A percentile compares a stretch with the other conserved stretches of the same genome.
Conservation (phyloP, 2,113 vertebrate genomes). For the Salvelinus alpinus region DNA sequence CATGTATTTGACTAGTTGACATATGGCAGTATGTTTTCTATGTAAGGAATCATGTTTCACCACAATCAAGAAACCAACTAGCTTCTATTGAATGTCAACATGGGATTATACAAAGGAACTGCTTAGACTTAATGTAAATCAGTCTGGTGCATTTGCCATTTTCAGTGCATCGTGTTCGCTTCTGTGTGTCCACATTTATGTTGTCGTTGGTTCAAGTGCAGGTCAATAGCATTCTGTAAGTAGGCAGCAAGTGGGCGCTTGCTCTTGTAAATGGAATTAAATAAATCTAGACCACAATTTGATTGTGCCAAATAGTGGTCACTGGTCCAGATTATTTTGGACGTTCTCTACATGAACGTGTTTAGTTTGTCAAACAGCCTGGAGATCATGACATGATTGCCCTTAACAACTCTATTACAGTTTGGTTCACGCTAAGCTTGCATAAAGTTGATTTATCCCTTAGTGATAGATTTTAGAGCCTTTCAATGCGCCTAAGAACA, state of each 20-base stretch:
- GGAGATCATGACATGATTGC: not conserved
- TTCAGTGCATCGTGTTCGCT: constrained; percentile 43
- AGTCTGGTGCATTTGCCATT: constrained; percentile 36
- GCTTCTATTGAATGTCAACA: constrained; percentile 48
- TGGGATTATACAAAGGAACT: constrained; percentile 37
- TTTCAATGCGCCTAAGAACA: too few relatives aligned
- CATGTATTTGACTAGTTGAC: constrained; percentile 76
- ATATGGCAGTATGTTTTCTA: constrained; percentile 58
- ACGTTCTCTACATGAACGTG: not conserved
- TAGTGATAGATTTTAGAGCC: too few relatives aligned
- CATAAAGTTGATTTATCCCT: too few relatives aligned
- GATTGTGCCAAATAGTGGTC: constrained; percentile 50
- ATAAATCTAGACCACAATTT: constrained; percentile 70
- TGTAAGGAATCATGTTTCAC: constrained; percentile 47
- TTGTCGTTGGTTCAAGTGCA: constrained; percentile 47
- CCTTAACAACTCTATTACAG: not conserved
- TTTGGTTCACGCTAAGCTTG: not conserved
- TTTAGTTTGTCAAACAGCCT: not conserved
- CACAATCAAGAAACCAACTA: constrained; percentile 21
- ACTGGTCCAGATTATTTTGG: constrained; percentile 27
- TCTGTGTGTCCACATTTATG: constrained; percentile 51
- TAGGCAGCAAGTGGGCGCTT: constrained; percentile 58
- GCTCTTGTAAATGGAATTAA: constrained; percentile 75
- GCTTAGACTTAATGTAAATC: constrained; percentile 45
- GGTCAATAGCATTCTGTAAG: constrained; percentile 56